A percentile compares a stretch with the other conserved stretches of the same genome.
Evolutionary conservation across 1,140 invertebrate genomes (phyloP).

Genomic region (Anagrus nilaparvatae): DNA sequence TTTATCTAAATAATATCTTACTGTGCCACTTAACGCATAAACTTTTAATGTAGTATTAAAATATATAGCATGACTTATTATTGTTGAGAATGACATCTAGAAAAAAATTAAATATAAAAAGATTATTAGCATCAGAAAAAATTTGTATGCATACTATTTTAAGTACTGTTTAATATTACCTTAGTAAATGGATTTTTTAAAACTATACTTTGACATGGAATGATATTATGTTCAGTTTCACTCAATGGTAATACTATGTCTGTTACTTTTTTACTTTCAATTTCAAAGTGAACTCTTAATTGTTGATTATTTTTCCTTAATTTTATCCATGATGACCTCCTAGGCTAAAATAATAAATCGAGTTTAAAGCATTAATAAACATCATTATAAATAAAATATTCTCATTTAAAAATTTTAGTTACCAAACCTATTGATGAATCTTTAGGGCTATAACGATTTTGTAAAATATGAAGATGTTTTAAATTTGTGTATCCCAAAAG

Average conservation of each 20-base stretch:
- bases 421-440: constrained; percentile 40
- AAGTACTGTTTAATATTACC: constrained; percentile 29
- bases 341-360: constrained; percentile 27
- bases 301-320: constrained; percentile 45
- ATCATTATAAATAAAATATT: not conserved
- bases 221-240: constrained; percentile 45
- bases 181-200: constrained; percentile 53
- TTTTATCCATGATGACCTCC: constrained; percentile 41
- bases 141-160: constrained; percentile 4
- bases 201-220: constrained; percentile 57
- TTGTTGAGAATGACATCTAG: constrained; percentile 23
- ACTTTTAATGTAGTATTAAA: constrained; percentile 36
- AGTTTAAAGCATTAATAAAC: not conserved
- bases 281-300: constrained; percentile 47
- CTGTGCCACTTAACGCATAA: constrained; percentile 47
- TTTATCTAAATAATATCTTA: constrained; percentile 42
- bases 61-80: constrained; percentile 28
- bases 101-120: constrained; percentile 5
- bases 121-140: constrained; percentile 3
- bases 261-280: constrained; percentile 43
- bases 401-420: too few species aligned
- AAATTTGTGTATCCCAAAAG: constrained; percentile 57
- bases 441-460: constrained; percentile 60
- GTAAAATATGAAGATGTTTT: constrained; percentile 63
- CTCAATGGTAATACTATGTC: constrained; percentile 39